phyloP scores from a whole-genome alignment of 2,797 vertebrate genomes.

The Merluccius polli region DNA sequence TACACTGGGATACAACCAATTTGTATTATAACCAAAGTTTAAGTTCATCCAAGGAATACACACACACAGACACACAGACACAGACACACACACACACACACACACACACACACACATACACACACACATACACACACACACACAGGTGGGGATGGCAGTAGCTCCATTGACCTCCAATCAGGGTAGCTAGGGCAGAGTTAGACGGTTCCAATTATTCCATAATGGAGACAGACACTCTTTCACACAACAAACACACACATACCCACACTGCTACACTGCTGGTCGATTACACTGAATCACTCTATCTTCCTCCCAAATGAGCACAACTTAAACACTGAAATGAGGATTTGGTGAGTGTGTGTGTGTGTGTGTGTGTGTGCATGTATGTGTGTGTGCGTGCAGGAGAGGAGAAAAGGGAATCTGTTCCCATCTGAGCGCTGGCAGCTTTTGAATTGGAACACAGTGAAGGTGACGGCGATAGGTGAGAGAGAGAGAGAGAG shows the following conservation, averaged over 20 bases:
- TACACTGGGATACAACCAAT: background rate
- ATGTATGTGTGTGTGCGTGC: slow-evolving; percentile 6
- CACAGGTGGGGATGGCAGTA: background rate
- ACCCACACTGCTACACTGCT: background rate
- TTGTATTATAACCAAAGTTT: background rate
- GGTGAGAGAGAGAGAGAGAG: background rate
- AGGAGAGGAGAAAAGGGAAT: slow-evolving; percentile 15
- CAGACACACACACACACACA: background rate
- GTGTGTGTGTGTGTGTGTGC: background rate
- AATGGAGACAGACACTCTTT: slow-evolving; percentile 30
- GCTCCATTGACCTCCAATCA: slow-evolving; percentile 34
- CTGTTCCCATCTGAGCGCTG: slow-evolving; percentile 35
- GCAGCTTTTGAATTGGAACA: slow-evolving; percentile 26
- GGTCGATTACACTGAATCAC: slow-evolving; percentile 27
- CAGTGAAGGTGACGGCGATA: background rate
- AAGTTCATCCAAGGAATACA: background rate
- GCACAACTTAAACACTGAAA: slow-evolving; percentile 16
- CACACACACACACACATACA: slow-evolving; percentile 6
- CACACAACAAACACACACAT: slow-evolving; percentile 4
- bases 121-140: background rate
- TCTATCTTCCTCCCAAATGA: slow-evolving; percentile 15
- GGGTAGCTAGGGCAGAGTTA: slow-evolving; percentile 10
- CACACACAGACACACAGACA: background rate
- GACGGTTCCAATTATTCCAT: slow-evolving; percentile 28
- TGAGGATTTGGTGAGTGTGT: background rate